These are phyloP conservation scores for human (Homo sapiens) DNA, from an alignment of 2,113 vertebrate genomes.

Conservation along the genomic window GRCh38 chr1:204894001-204894500, in stretches of 20 bases:
- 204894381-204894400: background rate
- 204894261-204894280: background rate
- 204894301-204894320: background rate
- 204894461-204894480: background rate
- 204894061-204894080: background rate
- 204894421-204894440: background rate
- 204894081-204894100: background rate
- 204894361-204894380: background rate
- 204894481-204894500: background rate
- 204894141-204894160: background rate
- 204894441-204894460: background rate
- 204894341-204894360: background rate
- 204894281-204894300: background rate
- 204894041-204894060: background rate
- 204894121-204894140: slow-evolving; percentile 12
- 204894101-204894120: background rate
- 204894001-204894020: background rate
- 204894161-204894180: background rate
- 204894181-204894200: background rate
- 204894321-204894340: background rate
- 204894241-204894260: background rate
- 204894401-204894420: background rate
- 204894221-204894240: background rate
- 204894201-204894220: background rate
- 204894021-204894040: background rate